phyloP scores from a whole-genome alignment of 2,113 vertebrate species.

The Urocynchramus pylzowi region DNA sequence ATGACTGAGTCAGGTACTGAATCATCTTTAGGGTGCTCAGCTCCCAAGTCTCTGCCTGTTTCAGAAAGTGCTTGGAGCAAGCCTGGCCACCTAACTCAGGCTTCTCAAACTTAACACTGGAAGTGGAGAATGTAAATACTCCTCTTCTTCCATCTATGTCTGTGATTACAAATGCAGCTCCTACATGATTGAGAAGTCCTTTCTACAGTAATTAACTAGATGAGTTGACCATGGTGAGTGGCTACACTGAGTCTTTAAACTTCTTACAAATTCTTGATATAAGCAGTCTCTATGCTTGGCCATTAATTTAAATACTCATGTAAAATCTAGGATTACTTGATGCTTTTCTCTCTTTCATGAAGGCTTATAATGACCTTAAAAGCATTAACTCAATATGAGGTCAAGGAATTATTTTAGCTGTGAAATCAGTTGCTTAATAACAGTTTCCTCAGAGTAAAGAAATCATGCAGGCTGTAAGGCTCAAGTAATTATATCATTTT shows the following conservation, averaged over 20 bases:
- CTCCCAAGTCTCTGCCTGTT: not conserved
- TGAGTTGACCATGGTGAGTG: not conserved
- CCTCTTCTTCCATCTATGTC: not conserved
- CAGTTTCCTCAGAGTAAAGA: not conserved
- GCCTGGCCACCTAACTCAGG: not conserved
- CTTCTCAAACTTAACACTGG: not conserved
- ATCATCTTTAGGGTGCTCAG: not conserved
- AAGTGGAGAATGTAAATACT: not conserved
- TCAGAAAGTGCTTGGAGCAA: not conserved
- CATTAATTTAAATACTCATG: conserved; percentile 19
- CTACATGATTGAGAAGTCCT: not conserved
- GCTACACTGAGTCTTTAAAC: not conserved
- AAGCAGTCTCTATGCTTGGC: not conserved
- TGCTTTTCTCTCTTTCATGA: not conserved
- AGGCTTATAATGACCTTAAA: conserved; percentile 12
- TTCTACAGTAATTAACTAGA: not conserved
- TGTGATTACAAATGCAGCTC: not conserved
- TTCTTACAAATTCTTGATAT: not conserved
- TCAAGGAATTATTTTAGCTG: conserved; percentile 50
- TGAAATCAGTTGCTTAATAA: conserved; percentile 26
- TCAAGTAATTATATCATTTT: conserved; percentile 45
- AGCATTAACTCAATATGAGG: conserved; percentile 23
- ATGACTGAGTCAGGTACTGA: not conserved
- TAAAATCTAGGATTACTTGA: conserved; percentile 22
- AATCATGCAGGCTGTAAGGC: not conserved